phyloP scores from a whole-genome alignment of 2,888 invertebrate species.

The Agrochola macilenta region DNA sequence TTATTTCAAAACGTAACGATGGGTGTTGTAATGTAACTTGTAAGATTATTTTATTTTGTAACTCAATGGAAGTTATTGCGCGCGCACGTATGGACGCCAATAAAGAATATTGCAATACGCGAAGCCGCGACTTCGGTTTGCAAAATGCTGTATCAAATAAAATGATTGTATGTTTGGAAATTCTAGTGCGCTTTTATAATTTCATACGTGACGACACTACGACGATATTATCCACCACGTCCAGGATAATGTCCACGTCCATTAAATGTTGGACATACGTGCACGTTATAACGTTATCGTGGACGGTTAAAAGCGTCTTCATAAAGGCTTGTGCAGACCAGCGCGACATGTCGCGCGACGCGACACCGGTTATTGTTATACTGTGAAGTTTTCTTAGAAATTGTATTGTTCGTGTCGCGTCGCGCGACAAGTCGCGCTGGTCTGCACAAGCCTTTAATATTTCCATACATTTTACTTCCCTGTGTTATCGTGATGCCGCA shows the following conservation, averaged over 20 bases:
- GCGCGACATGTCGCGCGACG: too few relatives aligned
- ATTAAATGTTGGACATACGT: too few relatives aligned
- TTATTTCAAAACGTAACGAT: conserved; percentile 49
- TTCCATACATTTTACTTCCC: too few relatives aligned
- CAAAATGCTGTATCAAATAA: conserved; percentile 28
- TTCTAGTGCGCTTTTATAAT: background rate
- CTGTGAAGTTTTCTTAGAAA: too few relatives aligned
- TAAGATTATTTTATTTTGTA: conserved; percentile 59
- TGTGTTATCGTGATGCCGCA: too few relatives aligned
- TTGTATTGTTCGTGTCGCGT: too few relatives aligned
- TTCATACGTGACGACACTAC: background rate
- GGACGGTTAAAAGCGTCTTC: too few relatives aligned
- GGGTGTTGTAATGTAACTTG: conserved; percentile 39
- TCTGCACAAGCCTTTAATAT: too few relatives aligned
- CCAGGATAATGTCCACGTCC: background rate
- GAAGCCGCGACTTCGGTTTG: conserved; percentile 38
- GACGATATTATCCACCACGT: background rate
- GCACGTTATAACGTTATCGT: too few relatives aligned
- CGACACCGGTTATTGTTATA: too few relatives aligned
- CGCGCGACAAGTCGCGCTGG: too few relatives aligned
- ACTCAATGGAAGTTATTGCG: conserved; percentile 50
- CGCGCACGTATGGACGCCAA: conserved; percentile 48
- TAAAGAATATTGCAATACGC: conserved; percentile 53
- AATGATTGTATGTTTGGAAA: conserved; percentile 19
- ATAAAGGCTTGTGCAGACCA: too few relatives aligned